Conservation (phyloP, 2,797 vertebrate species). For the Rhinatrema bivittatum region DNA sequence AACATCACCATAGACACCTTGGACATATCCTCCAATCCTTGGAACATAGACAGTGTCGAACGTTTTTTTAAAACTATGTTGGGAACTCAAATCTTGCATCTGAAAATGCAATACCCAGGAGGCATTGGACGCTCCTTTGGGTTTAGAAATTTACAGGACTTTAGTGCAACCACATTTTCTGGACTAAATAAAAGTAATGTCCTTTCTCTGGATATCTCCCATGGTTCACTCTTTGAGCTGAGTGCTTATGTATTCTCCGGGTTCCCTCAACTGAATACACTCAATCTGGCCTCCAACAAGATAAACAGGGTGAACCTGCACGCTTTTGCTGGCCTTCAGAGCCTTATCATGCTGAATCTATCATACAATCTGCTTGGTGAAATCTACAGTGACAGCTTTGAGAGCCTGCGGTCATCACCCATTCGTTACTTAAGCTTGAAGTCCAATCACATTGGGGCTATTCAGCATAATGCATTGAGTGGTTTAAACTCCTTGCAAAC, state of each 20-base stretch:
- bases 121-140: slow-evolving; percentile 18
- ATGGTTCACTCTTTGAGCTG: slow-evolving; percentile 3
- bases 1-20: slow-evolving; percentile 12
- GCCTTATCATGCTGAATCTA: slow-evolving; percentile 15
- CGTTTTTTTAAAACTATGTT: slow-evolving; percentile 3
- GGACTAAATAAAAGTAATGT: slow-evolving; percentile 7
- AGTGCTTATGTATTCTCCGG: slow-evolving; percentile 3
- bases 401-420: background rate
- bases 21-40: slow-evolving; percentile 20
- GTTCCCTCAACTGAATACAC: background rate
- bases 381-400: background rate
- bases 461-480: slow-evolving; percentile 7
- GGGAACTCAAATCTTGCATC: slow-evolving; percentile 3
- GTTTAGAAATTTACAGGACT: slow-evolving; percentile 15
- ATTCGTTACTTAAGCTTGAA: slow-evolving; percentile 8
- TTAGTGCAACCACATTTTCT: slow-evolving; percentile 5
- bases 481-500: slow-evolving; percentile 1
- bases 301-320: slow-evolving; percentile 6
- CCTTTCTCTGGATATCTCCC: slow-evolving; percentile 10
- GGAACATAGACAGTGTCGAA: background rate
- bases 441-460: slow-evolving; percentile 21
- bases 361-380: slow-evolving; percentile 27
- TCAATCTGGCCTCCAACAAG: slow-evolving; percentile 11
- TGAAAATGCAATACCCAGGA: slow-evolving; percentile 6
- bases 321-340: slow-evolving; percentile 10